These are phyloP conservation scores for Holacanthus passer DNA, from an alignment of 2,113 vertebrate genomes.

Conservation along the genomic window DNA sequence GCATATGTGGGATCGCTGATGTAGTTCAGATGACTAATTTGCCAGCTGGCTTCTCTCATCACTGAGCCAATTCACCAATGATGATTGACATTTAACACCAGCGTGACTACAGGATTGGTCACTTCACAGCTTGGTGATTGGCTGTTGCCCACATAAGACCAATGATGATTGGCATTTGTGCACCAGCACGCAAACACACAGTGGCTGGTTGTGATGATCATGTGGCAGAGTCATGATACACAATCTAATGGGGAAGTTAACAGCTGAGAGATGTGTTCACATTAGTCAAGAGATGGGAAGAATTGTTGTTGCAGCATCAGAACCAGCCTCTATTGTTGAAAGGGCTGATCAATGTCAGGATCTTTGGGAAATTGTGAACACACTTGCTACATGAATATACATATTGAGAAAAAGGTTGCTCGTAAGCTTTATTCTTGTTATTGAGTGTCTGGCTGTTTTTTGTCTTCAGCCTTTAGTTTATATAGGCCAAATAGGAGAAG, in stretches of 20 bases:
- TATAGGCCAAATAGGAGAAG: background rate
- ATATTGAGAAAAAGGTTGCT: background rate
- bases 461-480: background rate
- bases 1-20: constrained; percentile 34
- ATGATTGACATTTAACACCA: constrained; percentile 72
- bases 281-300: background rate
- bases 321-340: background rate
- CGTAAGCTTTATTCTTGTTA: background rate
- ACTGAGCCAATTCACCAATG: constrained; percentile 55
- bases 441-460: constrained; percentile 11
- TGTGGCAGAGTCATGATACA: background rate
- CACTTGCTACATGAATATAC: background rate
- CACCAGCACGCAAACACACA: constrained; percentile 10
- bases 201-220: background rate
- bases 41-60: constrained; percentile 66
- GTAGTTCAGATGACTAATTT: constrained; percentile 73
- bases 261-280: constrained; percentile 10
- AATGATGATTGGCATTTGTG: constrained; percentile 51
- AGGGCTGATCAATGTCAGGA: background rate
- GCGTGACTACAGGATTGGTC: constrained; percentile 71
- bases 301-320: background rate
- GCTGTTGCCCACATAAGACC: constrained; percentile 43
- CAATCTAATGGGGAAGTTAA: background rate
- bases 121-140: constrained; percentile 69
- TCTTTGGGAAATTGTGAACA: background rate